Percentiles rank a stretch among this genome's conserved stretches.
These are phyloP conservation scores for Allygus modestus DNA, from an alignment of 2,888 invertebrate genomes.

Conservation along the genomic window DNA sequence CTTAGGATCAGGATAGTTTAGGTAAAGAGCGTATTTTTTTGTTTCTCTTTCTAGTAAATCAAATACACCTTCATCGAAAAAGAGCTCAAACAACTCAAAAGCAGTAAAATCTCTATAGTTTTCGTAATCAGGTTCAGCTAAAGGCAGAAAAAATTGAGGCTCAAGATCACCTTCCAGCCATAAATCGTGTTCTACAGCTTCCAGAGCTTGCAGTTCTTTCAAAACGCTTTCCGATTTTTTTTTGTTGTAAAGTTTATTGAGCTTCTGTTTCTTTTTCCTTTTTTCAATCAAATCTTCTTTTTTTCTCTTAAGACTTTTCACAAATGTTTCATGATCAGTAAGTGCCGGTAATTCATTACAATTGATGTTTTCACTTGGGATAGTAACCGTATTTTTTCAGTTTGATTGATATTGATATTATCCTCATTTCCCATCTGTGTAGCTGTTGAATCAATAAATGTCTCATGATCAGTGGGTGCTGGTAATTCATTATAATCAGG, in stretches of 20 bases:
- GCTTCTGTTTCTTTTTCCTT: not conserved
- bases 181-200: not conserved
- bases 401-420: not conserved
- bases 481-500: no score
- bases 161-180: slow-evolving; percentile 23
- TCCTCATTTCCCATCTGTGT: not conserved
- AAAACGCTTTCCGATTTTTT: no score
- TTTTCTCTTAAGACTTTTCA: slow-evolving; percentile 21
- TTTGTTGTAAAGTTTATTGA: not conserved
- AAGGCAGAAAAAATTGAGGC: not conserved
- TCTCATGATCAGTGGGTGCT: no score
- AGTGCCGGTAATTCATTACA: no score
- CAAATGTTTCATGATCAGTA: slow-evolving; percentile 2
- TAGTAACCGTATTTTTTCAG: no score
- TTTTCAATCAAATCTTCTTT: slow-evolving; percentile 22
- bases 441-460: no score
- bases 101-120: slow-evolving; percentile 58
- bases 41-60: slow-evolving; percentile 38
- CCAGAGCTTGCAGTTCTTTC: not conserved
- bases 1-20: slow-evolving; percentile 55
- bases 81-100: slow-evolving; percentile 62
- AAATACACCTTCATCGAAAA: slow-evolving; percentile 63
- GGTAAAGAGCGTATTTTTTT: slow-evolving; percentile 47
- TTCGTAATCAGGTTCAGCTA: slow-evolving; percentile 60
- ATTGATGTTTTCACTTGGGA: no score